These are phyloP conservation scores for Toxotes jaculatrix DNA, from an alignment of 2,113 vertebrate species.

Conservation along the genomic window DNA sequence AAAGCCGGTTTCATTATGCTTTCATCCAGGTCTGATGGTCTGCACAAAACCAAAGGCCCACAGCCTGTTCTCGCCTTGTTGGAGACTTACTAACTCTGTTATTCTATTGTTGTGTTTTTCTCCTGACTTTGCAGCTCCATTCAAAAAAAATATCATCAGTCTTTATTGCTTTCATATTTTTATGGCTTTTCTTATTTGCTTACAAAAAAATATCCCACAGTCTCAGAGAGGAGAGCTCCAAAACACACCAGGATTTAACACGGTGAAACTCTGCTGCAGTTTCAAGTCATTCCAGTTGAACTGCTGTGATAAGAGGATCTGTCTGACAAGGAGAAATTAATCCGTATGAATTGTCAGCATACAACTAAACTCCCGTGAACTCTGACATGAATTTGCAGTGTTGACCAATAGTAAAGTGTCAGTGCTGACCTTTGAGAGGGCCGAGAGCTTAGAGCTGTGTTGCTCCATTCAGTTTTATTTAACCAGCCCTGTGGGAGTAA, in stretches of 20 bases:
- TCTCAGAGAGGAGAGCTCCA: not conserved
- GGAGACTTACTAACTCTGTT: not conserved
- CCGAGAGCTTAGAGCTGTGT: not conserved
- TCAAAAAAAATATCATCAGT: slow-evolving; percentile 29
- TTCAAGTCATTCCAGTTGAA: not conserved
- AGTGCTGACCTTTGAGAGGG: not conserved
- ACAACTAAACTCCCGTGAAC: not conserved
- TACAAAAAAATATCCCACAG: not conserved
- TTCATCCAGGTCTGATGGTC: not conserved
- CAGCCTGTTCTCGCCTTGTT: not conserved
- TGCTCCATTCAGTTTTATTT: no score
- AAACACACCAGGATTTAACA: not conserved
- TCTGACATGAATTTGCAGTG: not conserved
- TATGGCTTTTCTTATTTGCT: not conserved
- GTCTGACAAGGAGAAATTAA: not conserved
- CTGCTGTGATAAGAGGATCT: not conserved
- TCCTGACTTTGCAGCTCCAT: slow-evolving; percentile 32
- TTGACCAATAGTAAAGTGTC: not conserved
- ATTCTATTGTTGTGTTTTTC: slow-evolving; percentile 26
- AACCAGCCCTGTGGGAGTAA: not conserved
- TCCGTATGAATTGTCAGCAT: not conserved
- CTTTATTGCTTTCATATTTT: slow-evolving; percentile 12
- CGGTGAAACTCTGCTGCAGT: no score
- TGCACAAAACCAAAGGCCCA: slow-evolving; percentile 4
- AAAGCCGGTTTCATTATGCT: slow-evolving; percentile 34